Conservation (phyloP, 1,140 invertebrate species). For the Zaprionus camerounensis region DNA sequence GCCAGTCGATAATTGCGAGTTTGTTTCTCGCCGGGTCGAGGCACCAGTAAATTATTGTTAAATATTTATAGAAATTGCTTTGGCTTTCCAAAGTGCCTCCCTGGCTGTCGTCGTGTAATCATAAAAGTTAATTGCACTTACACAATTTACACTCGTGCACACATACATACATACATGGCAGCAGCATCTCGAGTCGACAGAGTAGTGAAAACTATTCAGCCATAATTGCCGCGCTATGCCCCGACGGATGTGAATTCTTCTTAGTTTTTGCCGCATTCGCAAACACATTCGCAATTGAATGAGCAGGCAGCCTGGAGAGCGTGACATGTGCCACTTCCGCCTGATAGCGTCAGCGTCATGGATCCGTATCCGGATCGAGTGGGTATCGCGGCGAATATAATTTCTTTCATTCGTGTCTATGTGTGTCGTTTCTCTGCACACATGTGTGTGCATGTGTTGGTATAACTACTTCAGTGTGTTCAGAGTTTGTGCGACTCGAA, state of each 20-base stretch:
- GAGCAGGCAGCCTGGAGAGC: constrained; percentile 64
- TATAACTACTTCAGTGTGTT: not conserved
- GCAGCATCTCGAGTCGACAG: constrained; percentile 12
- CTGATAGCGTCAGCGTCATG: constrained; percentile 76
- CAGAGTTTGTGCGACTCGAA: constrained; percentile 21
- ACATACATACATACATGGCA: not conserved
- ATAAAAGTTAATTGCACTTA: constrained; percentile 67
- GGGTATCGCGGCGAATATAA: constrained; percentile 27
- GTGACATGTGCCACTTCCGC: constrained; percentile 82
- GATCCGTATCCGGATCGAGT: constrained; percentile 67
- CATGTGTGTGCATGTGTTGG: constrained; percentile 2
- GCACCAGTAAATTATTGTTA: constrained; percentile 64
- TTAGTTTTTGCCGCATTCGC: constrained; percentile 42
- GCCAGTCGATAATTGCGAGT: constrained; percentile 65
- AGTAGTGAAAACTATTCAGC: constrained; percentile 52
- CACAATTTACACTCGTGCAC: constrained; percentile 22
- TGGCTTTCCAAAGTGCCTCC: not conserved
- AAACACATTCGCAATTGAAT: constrained; percentile 60
- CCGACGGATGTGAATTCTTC: constrained; percentile 62
- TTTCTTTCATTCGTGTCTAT: constrained; percentile 3
- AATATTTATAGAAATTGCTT: constrained; percentile 62
- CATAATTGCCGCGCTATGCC: constrained; percentile 67
- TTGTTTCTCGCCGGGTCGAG: constrained; percentile 2
- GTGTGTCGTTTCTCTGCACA: not conserved
- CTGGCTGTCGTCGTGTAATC: constrained; percentile 55